Conservation (phyloP, 2,888 invertebrate genomes). For the Orthosia cruda region DNA sequence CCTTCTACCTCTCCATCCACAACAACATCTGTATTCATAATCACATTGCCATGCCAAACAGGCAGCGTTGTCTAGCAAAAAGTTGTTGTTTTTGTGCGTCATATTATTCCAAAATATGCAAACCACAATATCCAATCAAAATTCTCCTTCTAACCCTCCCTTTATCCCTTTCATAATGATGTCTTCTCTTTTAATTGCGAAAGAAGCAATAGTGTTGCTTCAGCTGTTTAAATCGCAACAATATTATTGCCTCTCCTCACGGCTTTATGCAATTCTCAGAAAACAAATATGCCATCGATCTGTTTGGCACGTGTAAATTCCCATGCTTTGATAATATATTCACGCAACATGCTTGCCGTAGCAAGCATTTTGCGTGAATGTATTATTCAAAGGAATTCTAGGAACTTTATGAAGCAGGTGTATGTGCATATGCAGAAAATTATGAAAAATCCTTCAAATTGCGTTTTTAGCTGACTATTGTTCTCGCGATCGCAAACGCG, state of each 20-base stretch:
- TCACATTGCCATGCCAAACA: too few species aligned
- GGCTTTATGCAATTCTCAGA: constrained; percentile 3
- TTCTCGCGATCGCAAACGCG: too few species aligned
- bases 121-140: too few species aligned
- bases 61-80: too few species aligned
- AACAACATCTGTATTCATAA: too few species aligned
- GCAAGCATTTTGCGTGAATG: background rate
- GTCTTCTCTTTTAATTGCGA: background rate
- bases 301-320: constrained; percentile 37
- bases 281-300: constrained; percentile 30
- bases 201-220: background rate
- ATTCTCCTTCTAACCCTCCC: too few species aligned
- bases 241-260: background rate
- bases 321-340: constrained; percentile 14
- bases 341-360: too few species aligned
- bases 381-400: constrained; percentile 13
- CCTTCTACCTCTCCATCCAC: too few species aligned
- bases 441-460: background rate
- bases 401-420: background rate
- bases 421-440: background rate
- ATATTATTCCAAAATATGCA: too few species aligned
- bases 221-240: background rate
- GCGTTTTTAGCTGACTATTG: too few species aligned
- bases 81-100: too few species aligned
- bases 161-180: too few species aligned